Conservation (phyloP, 2,888 invertebrate species). For the Phania funesta region DNA sequence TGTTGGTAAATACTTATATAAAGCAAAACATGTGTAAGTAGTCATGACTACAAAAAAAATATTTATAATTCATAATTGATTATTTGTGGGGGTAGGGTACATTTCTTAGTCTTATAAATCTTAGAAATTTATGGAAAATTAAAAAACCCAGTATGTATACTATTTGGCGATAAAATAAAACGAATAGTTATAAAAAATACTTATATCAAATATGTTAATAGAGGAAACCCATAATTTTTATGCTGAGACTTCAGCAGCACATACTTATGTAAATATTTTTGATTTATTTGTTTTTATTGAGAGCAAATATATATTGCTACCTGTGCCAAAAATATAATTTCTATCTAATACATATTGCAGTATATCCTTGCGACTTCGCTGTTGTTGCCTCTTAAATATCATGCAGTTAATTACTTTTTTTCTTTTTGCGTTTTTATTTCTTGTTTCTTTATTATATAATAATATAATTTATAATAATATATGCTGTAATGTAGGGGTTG, state of each 20-base stretch:
- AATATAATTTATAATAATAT: conserved; percentile 73
- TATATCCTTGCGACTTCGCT: conserved; percentile 16
- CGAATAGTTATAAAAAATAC: too few relatives aligned
- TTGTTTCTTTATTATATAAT: conserved; percentile 77
- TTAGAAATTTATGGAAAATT: too few relatives aligned
- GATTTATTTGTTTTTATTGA: conserved; percentile 11
- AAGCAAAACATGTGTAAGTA: too few relatives aligned
- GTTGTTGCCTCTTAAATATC: too few relatives aligned
- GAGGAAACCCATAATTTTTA: neutral
- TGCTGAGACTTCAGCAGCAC: neutral
- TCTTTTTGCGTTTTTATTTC: conserved; percentile 71
- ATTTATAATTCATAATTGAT: too few relatives aligned
- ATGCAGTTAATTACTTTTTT: conserved; percentile 23
- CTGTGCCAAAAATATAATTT: conserved; percentile 24
- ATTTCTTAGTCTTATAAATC: too few relatives aligned
- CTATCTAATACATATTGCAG: conserved; percentile 17
- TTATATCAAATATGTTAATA: neutral
- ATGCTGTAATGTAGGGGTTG: conserved; percentile 64
- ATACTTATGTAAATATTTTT: neutral
- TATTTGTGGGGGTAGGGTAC: too few relatives aligned
- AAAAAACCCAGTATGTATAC: too few relatives aligned
- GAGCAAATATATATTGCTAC: conserved; percentile 12
- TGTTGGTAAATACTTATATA: neutral
- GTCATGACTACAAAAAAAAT: too few relatives aligned
- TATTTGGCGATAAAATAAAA: too few relatives aligned